phyloP scores from a whole-genome alignment of 1,140 invertebrate genomes.

The Drosophila ercepeae region DNA sequence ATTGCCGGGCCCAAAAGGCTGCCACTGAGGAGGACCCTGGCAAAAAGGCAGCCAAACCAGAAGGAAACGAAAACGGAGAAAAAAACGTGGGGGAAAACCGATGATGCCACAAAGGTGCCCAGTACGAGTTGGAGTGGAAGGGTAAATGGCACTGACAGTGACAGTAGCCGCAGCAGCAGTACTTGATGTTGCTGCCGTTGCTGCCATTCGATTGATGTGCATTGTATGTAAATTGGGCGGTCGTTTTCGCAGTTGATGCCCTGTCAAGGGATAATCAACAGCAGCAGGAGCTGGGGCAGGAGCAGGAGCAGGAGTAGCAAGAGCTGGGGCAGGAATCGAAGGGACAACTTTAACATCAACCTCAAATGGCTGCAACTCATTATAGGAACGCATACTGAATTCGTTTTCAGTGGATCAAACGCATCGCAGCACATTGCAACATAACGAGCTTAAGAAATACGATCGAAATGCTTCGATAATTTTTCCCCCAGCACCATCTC shows the following conservation, averaged over 20 bases:
- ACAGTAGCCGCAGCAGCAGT: slow-evolving; percentile 31
- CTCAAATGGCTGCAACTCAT: slow-evolving; percentile 63
- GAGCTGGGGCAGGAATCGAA: slow-evolving; percentile 30
- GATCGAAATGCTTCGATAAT: slow-evolving; percentile 69
- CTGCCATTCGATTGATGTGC: slow-evolving; percentile 72
- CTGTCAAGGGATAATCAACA: slow-evolving; percentile 82
- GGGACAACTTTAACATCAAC: slow-evolving; percentile 40
- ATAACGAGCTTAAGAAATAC: slow-evolving; percentile 75
- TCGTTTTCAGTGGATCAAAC: slow-evolving; percentile 30
- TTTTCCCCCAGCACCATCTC: slow-evolving; percentile 39
- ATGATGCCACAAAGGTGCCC: slow-evolving; percentile 77
- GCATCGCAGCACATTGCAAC: slow-evolving; percentile 17
- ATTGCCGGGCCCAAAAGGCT: slow-evolving; percentile 58
- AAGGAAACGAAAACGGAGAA: slow-evolving; percentile 11
- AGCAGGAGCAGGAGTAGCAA: slow-evolving; percentile 21
- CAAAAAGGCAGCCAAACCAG: slow-evolving; percentile 13
- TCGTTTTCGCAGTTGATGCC: slow-evolving; percentile 81
- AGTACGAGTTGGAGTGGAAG: slow-evolving; percentile 46
- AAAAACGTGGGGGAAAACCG: slow-evolving; percentile 34
- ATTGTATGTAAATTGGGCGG: slow-evolving; percentile 82
- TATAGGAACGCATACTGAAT: slow-evolving; percentile 77
- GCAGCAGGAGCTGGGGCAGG: slow-evolving; percentile 36
- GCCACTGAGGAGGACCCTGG: slow-evolving; percentile 2
- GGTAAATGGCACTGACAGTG: slow-evolving; percentile 52
- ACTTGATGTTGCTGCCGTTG: slow-evolving; percentile 51